A percentile compares a stretch with the other conserved stretches of the same genome.
Evolutionary conservation across 2,113 vertebrate genomes (phyloP).

Genomic region (Cryptoleucopteryx plumbea): DNA sequence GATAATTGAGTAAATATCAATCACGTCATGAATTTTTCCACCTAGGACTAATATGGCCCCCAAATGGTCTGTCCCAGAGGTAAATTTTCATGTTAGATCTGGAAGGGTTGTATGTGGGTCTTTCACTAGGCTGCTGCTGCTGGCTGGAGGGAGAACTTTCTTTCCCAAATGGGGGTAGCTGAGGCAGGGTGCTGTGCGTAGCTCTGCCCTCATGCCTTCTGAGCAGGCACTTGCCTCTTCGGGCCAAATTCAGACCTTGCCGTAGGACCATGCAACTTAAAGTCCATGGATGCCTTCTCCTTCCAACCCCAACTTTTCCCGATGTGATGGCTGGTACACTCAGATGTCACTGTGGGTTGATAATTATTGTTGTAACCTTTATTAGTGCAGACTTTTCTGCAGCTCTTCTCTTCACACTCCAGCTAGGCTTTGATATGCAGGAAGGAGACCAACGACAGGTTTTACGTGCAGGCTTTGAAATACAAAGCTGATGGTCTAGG

Average conservation of each 20-base stretch:
- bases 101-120: not conserved
- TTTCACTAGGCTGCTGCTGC: not conserved
- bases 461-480: not conserved
- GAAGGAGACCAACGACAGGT: not conserved
- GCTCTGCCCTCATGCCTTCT: not conserved
- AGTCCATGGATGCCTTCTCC: not conserved
- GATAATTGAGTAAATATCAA: not conserved
- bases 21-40: not conserved
- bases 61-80: not conserved
- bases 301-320: not conserved
- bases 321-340: not conserved
- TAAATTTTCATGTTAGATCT: not conserved
- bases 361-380: not conserved
- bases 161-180: not conserved
- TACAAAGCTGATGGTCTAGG: not conserved
- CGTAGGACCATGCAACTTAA: not conserved
- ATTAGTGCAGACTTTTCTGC: not conserved
- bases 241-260: not conserved
- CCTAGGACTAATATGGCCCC: not conserved
- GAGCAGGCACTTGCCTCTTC: not conserved
- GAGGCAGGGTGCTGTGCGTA: not conserved
- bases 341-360: not conserved
- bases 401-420: not conserved
- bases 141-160: not conserved
- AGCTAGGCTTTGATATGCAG: not conserved